Conservation (phyloP, 2,888 invertebrate genomes). For the Lepidochrysops patricia region DNA sequence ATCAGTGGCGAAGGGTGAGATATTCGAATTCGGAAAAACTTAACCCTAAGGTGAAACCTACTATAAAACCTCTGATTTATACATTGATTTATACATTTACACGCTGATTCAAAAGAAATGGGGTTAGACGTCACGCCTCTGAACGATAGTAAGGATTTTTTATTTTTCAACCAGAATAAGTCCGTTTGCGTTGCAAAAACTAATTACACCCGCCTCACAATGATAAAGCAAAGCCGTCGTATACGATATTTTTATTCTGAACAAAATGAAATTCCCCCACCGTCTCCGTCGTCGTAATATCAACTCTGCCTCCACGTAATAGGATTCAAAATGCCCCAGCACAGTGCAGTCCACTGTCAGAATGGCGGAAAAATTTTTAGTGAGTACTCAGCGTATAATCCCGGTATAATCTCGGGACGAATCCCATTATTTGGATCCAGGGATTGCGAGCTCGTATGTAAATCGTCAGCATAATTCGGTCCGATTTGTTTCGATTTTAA, state of each 20-base stretch:
- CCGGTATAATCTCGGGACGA: slow-evolving; percentile 66
- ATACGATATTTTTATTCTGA: slow-evolving; percentile 71
- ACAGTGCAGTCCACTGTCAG: slow-evolving; percentile 3
- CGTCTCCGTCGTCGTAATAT: slow-evolving; percentile 21
- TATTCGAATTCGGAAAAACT: too few species aligned
- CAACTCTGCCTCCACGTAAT: slow-evolving; percentile 21
- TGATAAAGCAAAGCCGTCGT: slow-evolving; percentile 74
- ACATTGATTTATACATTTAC: too few species aligned
- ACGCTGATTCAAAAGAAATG: too few species aligned
- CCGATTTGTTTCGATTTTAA: slow-evolving; percentile 36
- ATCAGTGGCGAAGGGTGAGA: too few species aligned
- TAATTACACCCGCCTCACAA: slow-evolving; percentile 69
- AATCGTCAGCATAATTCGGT: slow-evolving; percentile 33
- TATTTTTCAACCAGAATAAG: slow-evolving; percentile 40
- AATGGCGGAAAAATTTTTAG: slow-evolving; percentile 49
- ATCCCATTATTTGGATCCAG: slow-evolving; percentile 70
- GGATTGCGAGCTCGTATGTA: slow-evolving; percentile 37
- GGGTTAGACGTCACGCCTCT: too few species aligned
- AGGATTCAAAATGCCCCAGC: slow-evolving; percentile 20
- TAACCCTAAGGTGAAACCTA: too few species aligned
- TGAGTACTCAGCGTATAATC: slow-evolving; percentile 63
- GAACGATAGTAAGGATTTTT: too few species aligned
- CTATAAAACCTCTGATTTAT: too few species aligned
- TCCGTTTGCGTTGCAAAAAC: slow-evolving; percentile 58
- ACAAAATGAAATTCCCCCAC: slow-evolving; percentile 64